Evolutionary conservation across 2,888 invertebrate genomes (phyloP), one percentile per base, ranked within the genome.

Genomic region (Mechanitis messenoides): DNA sequence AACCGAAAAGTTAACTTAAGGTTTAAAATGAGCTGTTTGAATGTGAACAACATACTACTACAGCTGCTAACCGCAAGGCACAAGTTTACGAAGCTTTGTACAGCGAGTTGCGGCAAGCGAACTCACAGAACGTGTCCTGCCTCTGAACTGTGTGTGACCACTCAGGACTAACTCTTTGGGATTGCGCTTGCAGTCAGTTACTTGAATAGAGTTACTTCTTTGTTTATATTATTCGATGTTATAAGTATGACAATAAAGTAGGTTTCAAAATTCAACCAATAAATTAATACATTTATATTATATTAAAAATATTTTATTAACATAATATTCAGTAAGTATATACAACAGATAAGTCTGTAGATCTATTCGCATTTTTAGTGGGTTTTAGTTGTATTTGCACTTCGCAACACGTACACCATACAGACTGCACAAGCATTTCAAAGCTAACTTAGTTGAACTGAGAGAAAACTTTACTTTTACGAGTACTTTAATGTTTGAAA

Each of bases 11-110:
- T 42, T 42, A 42, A 9, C 42, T 11, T 9, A 42, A 42, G 42
- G 9, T 50, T 11, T 50, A 31, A 50, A 50, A 31, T 50, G 31
- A 50, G 28, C 31, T 50, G 50, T 50, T 50, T 50, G 50, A 31
- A 31, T 42, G 42, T 42, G 42, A 50, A 50, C 50, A 50, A 50
- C 50, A 31, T 42, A 9, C 42, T 42, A 42, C 6, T 50, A 31
- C 28, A 50, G 50, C 50, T 50, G 31, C 42, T 42, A 50, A 50
- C 50, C 31, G 31, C 31, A 50, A 50, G 9, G 50, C 31, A 50
- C 7, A 50, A 50, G 50, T 50, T 50, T 50, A 50, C 42, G 42
- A 50, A 50, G 50, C 50, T 50, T 42, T 42, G 42, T 42, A 42
- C 42, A 42, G 9, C 7, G 42, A 31, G 50, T 31, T 50, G 50